Evolutionary conservation across 2,888 invertebrate species (phyloP).

Genomic region (Uropetala carovei): DNA sequence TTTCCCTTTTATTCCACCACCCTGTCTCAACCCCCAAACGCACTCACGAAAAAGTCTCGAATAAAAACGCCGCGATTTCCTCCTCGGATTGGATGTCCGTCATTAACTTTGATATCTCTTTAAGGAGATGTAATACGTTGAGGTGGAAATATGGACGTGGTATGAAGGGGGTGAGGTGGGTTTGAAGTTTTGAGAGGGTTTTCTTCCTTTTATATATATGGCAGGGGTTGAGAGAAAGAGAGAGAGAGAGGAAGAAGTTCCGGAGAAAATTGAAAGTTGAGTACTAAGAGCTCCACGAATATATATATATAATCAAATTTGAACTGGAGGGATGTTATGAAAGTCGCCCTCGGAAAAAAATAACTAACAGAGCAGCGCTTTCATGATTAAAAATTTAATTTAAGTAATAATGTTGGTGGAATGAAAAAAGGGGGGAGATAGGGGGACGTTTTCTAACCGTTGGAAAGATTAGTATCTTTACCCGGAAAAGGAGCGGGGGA

Average conservation of each 20-base stretch:
- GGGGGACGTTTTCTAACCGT: not conserved
- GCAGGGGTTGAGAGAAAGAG: not conserved
- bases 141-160: not conserved
- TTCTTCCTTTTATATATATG: not conserved
- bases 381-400: too few relatives aligned
- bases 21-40: not conserved
- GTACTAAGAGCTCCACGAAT: not conserved
- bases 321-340: not conserved
- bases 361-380: too few relatives aligned
- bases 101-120: slow-evolving; percentile 28
- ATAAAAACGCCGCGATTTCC: not conserved
- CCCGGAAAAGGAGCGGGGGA: not conserved
- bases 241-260: not conserved
- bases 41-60: not conserved
- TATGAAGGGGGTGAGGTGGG: not conserved
- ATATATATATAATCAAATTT: not conserved
- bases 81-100: slow-evolving; percentile 9
- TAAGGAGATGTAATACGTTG: slow-evolving; percentile 32
- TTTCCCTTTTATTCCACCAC: not conserved
- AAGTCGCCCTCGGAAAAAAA: too few relatives aligned
- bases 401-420: too few relatives aligned
- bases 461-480: not conserved
- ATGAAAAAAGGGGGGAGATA: too few relatives aligned
- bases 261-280: not conserved
- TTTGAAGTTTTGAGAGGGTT: not conserved